Conservation (phyloP, 1,140 invertebrate species). For the Daktulosphaira vitifoliae region DNA sequence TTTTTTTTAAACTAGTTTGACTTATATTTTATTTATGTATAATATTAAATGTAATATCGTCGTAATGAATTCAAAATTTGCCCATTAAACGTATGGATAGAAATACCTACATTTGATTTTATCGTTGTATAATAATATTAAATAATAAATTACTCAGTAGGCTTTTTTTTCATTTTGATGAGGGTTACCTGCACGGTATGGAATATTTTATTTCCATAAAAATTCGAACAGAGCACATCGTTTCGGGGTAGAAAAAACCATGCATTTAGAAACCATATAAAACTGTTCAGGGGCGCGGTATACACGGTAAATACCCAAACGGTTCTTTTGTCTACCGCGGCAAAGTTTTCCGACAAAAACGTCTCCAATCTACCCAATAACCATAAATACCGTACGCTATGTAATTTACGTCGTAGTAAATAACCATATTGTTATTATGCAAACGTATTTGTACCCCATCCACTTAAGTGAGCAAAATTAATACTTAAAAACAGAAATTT, state of each 20-base stretch:
- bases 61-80: neutral
- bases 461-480: too few species aligned
- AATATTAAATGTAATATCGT: neutral
- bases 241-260: neutral
- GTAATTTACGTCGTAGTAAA: slow-evolving; percentile 3
- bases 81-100: neutral
- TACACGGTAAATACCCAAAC: neutral
- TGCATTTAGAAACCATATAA: too few species aligned
- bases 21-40: too few species aligned
- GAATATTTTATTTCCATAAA: too few species aligned
- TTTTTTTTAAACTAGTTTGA: too few species aligned
- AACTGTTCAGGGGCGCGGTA: neutral
- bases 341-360: neutral
- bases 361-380: neutral
- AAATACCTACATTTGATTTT: neutral
- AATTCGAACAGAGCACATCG: neutral
- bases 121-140: neutral
- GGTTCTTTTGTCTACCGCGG: neutral
- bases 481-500: too few species aligned
- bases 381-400: neutral
- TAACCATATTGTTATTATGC: slow-evolving; percentile 14
- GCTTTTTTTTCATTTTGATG: too few species aligned
- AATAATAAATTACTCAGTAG: too few species aligned
- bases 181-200: too few species aligned
- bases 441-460: neutral